phyloP scores from a whole-genome alignment of 23 tunicate species.

The Ascidia mentula region DNA sequence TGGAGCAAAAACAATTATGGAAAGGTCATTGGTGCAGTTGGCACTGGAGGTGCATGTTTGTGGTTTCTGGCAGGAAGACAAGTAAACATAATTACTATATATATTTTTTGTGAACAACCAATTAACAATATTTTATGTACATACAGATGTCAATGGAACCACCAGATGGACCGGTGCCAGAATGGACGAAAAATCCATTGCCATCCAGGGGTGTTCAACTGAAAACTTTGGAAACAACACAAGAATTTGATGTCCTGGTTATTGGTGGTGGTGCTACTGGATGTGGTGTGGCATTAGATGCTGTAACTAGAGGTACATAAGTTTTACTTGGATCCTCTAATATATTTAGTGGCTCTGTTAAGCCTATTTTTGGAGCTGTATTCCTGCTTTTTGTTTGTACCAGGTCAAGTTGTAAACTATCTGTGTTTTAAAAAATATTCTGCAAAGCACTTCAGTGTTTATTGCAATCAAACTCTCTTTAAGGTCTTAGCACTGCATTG shows the following conservation, averaged over 20 bases:
- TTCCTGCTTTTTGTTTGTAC: too few species aligned
- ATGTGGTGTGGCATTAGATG: slow-evolving; percentile 95
- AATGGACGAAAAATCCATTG: slow-evolving; percentile 73
- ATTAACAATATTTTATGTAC: not conserved
- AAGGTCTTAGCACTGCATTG: slow-evolving; percentile 77
- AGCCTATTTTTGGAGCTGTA: too few species aligned
- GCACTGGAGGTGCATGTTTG: slow-evolving; percentile 1
- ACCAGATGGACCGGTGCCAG: slow-evolving; percentile 47
- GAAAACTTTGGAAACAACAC: slow-evolving; percentile 53
- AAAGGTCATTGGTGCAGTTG: slow-evolving; percentile 21
- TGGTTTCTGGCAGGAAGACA: slow-evolving; percentile 22
- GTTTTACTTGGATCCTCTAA: not conserved
- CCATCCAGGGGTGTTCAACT: slow-evolving; percentile 72
- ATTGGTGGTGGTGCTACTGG: slow-evolving; percentile 99
- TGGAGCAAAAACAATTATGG: slow-evolving; percentile 33
- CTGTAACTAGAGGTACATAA: slow-evolving; percentile 78
- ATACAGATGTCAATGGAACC: not conserved
- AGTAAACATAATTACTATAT: slow-evolving; percentile 3
- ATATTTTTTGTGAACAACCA: not conserved
- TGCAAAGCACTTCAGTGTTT: too few species aligned
- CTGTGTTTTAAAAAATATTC: too few species aligned
- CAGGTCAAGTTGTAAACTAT: too few species aligned
- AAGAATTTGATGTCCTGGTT: slow-evolving; percentile 91
- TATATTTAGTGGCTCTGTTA: too few species aligned
- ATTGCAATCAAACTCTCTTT: not conserved